Conservation (phyloP, 1,140 invertebrate species). For the Scaptomyza graminum region DNA sequence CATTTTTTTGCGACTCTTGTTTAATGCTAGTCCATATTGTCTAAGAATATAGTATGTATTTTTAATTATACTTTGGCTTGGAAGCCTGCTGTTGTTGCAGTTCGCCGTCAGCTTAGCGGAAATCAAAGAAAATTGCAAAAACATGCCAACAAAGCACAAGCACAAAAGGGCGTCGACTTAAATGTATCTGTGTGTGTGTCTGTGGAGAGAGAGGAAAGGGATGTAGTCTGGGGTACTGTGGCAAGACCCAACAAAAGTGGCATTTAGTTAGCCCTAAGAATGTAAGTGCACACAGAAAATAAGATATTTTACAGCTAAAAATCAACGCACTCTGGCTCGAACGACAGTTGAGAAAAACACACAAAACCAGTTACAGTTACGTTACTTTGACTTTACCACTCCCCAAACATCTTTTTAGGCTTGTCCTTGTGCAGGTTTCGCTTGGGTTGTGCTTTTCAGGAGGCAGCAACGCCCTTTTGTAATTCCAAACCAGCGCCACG, state of each 20-base stretch:
- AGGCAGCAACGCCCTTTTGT: constrained; percentile 54
- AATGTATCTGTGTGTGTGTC: not conserved
- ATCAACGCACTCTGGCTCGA: not conserved
- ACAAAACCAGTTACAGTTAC: not conserved
- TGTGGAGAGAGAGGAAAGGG: not conserved
- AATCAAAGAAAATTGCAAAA: constrained; percentile 60
- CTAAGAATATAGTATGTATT: not conserved
- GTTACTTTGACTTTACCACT: too few relatives aligned
- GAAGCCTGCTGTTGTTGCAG: not conserved
- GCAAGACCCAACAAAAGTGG: too few relatives aligned
- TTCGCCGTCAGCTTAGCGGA: constrained; percentile 22
- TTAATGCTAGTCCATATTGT: constrained; percentile 7
- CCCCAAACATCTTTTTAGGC: constrained; percentile 1
- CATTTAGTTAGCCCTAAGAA: not conserved
- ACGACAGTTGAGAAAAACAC: not conserved
- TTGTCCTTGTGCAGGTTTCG: constrained; percentile 20
- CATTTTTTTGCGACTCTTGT: constrained; percentile 14
- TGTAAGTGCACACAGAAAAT: not conserved
- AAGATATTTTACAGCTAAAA: not conserved
- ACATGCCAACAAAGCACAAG: constrained; percentile 51
- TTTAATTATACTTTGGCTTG: constrained; percentile 23
- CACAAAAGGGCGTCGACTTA: constrained; percentile 7
- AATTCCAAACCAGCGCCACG: constrained; percentile 54
- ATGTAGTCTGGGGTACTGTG: not conserved
- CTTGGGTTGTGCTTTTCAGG: constrained; percentile 39